phyloP scores from a whole-genome alignment of 2,797 vertebrate genomes.

The Macrochelys suwanniensis region DNA sequence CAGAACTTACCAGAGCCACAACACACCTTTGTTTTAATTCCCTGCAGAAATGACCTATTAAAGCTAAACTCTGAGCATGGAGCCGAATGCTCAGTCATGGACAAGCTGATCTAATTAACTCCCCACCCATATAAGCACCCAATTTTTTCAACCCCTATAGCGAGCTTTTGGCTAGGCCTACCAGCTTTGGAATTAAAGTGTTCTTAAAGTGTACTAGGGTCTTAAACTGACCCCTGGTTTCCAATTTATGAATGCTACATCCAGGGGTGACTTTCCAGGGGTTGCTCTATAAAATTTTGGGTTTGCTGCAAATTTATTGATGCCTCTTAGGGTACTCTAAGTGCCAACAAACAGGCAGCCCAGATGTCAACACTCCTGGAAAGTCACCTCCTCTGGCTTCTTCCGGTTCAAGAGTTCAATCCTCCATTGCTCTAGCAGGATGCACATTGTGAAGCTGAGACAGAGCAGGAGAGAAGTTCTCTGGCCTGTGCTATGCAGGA shows the following conservation, averaged over 20 bases:
- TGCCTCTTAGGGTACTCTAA: not conserved
- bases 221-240: accelerated
- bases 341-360: not conserved
- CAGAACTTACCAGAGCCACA: accelerated
- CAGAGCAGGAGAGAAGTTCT: too few species aligned
- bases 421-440: not conserved
- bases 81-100: too few species aligned
- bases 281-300: accelerated
- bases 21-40: accelerated
- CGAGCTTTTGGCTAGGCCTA: not conserved
- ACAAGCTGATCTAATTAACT: not conserved
- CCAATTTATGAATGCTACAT: accelerated
- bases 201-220: not conserved
- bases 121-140: not conserved
- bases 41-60: not conserved
- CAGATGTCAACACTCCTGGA: not conserved
- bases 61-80: accelerated
- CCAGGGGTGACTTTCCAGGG: not conserved
- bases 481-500: too few species aligned
- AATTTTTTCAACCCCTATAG: not conserved
- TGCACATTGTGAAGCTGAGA: too few species aligned
- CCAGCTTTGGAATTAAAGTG: not conserved
- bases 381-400: not conserved
- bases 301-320: accelerated
- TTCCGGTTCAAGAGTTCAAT: not conserved